phyloP scores from a whole-genome alignment of 2,113 vertebrate genomes.

The Cinclus cinclus region DNA sequence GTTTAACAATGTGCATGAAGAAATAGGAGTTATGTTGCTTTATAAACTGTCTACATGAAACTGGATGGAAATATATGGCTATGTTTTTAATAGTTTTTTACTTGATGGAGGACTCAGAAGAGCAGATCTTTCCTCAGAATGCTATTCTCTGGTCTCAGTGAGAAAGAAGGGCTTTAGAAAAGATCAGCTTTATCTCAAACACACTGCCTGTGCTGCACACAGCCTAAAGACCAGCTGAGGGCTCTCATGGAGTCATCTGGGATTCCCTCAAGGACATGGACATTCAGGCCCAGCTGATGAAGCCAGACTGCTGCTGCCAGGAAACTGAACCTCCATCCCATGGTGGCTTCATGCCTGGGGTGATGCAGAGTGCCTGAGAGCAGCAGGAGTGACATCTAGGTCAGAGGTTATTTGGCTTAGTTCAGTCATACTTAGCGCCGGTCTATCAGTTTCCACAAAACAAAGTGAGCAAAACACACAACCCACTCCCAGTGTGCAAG shows the following conservation, averaged over 20 bases:
- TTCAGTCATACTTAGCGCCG: not conserved
- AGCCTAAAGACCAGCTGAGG: not conserved
- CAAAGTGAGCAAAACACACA: not conserved
- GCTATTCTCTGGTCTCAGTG: not conserved
- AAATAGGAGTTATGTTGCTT: not conserved
- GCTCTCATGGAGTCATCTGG: not conserved
- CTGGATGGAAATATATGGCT: not conserved
- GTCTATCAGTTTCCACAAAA: not conserved
- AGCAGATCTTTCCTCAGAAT: not conserved
- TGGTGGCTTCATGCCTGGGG: not conserved
- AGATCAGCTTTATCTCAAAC: not conserved
- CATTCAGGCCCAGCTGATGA: not conserved
- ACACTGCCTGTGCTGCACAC: not conserved
- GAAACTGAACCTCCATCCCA: not conserved
- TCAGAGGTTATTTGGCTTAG: not conserved
- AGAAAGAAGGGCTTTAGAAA: not conserved
- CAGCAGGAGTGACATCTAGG: not conserved
- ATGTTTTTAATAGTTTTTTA: not conserved
- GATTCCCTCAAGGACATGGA: not conserved
- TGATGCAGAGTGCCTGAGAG: not conserved
- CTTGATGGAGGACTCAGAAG: not conserved
- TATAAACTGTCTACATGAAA: not conserved
- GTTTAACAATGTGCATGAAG: not conserved
- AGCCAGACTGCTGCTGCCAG: not conserved
- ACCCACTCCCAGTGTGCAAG: not conserved